These are phyloP conservation scores for Drosophila phalerata DNA, from an alignment of 2,888 invertebrate genomes.

Conservation along the genomic window DNA sequence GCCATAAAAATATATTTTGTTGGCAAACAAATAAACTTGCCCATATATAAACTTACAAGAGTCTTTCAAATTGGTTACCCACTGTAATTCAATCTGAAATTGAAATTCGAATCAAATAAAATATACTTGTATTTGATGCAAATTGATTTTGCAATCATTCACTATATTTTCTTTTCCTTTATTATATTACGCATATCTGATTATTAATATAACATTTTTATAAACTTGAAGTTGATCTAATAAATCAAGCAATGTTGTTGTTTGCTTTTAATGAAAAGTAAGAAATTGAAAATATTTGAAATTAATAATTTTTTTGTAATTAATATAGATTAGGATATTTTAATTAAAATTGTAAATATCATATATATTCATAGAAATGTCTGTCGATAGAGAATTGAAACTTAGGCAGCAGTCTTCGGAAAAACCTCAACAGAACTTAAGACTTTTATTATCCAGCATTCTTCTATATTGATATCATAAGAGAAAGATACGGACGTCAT, in stretches of 20 bases:
- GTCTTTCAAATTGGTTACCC: conserved; percentile 30
- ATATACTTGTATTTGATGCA: conserved; percentile 21
- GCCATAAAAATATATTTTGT: conserved; percentile 41
- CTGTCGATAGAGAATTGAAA: too few relatives aligned
- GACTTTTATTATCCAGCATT: too few relatives aligned
- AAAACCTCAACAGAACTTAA: too few relatives aligned
- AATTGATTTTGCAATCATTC: conserved; percentile 10
- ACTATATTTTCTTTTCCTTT: not conserved
- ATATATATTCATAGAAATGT: too few relatives aligned
- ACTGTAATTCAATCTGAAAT: conserved; percentile 45
- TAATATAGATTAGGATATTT: too few relatives aligned
- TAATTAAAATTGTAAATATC: too few relatives aligned
- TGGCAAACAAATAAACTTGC: conserved; percentile 53
- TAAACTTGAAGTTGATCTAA: not conserved
- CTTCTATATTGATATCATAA: too few relatives aligned
- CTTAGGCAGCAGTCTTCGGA: too few relatives aligned
- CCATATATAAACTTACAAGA: conserved; percentile 7
- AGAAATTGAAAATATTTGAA: not conserved
- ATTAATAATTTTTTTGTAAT: too few relatives aligned
- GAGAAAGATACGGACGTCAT: too few relatives aligned
- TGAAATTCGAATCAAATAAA: conserved; percentile 31
- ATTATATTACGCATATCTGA: conserved; percentile 7
- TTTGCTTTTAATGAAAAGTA: not conserved
- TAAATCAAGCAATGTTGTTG: not conserved
- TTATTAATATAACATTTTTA: conserved; percentile 1